These are phyloP conservation scores for Pocillopora verrucosa DNA, from an alignment of 64 coral and sea anemone genomes.

Conservation along the genomic window DNA sequence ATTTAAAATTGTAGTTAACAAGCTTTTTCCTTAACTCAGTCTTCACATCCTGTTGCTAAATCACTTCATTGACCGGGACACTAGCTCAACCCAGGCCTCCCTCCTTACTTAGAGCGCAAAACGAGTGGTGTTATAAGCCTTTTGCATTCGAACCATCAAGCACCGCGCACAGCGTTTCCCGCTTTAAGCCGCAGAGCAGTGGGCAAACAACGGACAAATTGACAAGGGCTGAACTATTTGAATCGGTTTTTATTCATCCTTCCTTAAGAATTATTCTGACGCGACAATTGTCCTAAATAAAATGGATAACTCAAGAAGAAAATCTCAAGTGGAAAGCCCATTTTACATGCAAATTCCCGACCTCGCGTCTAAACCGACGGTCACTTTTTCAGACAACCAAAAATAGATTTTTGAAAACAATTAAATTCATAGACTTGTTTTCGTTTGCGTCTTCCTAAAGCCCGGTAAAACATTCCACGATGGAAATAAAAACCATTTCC, in stretches of 20 bases:
- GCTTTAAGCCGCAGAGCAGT: no score
- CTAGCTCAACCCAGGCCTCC: no score
- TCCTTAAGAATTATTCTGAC: not conserved
- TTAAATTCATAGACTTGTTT: not conserved
- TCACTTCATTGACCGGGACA: no score
- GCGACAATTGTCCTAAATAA: conserved; percentile 10
- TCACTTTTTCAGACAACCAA: not conserved
- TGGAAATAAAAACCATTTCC: not conserved
- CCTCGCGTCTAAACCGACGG: not conserved
- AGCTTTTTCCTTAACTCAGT: no score
- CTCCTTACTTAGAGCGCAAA: no score
- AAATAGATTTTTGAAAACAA: conserved; percentile 29
- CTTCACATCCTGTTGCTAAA: no score
- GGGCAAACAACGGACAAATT: not conserved
- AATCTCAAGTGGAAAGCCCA: conserved; percentile 14
- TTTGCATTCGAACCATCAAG: no score
- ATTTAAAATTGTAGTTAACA: no score
- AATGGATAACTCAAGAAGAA: not conserved
- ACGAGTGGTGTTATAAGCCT: no score
- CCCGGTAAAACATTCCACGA: no score
- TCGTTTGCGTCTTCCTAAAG: not conserved
- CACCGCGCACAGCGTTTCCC: no score
- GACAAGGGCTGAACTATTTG: not conserved
- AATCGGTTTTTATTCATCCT: conserved; percentile 26
- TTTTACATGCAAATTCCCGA: not conserved